Conservation (phyloP, 2,888 invertebrate species). For the Drosophila ezoana region DNA sequence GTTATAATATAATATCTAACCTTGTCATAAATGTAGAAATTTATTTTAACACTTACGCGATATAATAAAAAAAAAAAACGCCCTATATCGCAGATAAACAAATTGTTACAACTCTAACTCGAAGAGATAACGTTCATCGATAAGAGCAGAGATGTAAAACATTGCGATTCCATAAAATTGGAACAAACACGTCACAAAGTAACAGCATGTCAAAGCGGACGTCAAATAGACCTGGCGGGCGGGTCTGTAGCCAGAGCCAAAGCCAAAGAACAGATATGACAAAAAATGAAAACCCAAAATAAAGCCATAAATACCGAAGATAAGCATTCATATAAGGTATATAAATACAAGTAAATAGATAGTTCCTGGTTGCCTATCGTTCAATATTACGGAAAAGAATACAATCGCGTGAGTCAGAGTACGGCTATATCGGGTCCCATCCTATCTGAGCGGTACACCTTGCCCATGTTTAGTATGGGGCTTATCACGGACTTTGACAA, state of each 20-base stretch:
- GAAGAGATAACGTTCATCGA: slow-evolving; percentile 37
- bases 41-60: too few species aligned
- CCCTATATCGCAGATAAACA: not conserved
- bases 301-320: not conserved
- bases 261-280: slow-evolving; percentile 2
- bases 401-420: slow-evolving; percentile 49
- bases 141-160: slow-evolving; percentile 39
- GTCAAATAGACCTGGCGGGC: too few species aligned
- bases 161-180: slow-evolving; percentile 14
- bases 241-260: not conserved
- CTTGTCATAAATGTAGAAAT: too few species aligned
- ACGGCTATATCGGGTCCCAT: slow-evolving; percentile 4
- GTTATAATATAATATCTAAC: too few species aligned
- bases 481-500: slow-evolving; percentile 54
- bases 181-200: slow-evolving; percentile 21
- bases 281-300: not conserved
- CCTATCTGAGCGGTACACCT: slow-evolving; percentile 44
- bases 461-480: slow-evolving; percentile 26
- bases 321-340: slow-evolving; percentile 9
- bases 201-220: slow-evolving; percentile 11
- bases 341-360: slow-evolving; percentile 10
- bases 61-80: too few species aligned
- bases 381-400: slow-evolving; percentile 50
- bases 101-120: slow-evolving; percentile 38
- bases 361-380: slow-evolving; percentile 40